Evolutionary conservation across 2,113 vertebrate genomes (phyloP), one percentile per base, ranked within the genome.

Genomic region (Hippocampus barbouri): DNA sequence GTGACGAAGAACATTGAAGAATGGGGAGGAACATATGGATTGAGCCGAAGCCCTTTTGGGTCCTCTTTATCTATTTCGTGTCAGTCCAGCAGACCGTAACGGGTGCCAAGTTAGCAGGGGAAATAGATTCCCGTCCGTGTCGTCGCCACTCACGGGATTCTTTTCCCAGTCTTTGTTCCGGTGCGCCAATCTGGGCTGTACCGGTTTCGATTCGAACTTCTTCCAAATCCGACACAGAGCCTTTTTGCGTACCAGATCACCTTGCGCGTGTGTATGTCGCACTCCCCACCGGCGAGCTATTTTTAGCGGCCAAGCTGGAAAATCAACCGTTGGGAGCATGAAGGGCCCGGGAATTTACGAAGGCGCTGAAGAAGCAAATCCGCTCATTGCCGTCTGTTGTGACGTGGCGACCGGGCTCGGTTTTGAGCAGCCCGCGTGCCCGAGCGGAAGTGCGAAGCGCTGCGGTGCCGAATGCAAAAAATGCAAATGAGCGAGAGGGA

Each of bases 291-390:
- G 6, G 66, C 57, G 68, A 76, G 70, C 76, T 80, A 82, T 81
- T 74, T 72, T 67, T 77, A 86, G 87, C 73, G 41, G 79, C 66
- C 84, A 85, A 87, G 79, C 89, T 84, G 83, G 86, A 85, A 90
- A 87, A 85, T 89, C 87, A 75, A 86, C 86, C 84, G 64, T 71
- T 76, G 70, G 79, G 67, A 62, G 72, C 75, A 77, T 77, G 56
- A 74, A 69, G 73, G 69, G 70, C 71, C 66, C 70, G 45, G 70
- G 57, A 69, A 86, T 90, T 89, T 87, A 77, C 87, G 89, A 82
- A 80, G 38, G 81, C 65, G 73, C 25, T 74, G 40, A 86, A 77
- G 69, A 64, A 60, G 69, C 72, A 70, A 66, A 71, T 83, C 77
- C 70, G 69, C 74, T 83, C 47, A 65, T 77, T 79, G 70, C 54